Conservation (phyloP, 2,888 invertebrate species). For the Nomada fabriciana region DNA sequence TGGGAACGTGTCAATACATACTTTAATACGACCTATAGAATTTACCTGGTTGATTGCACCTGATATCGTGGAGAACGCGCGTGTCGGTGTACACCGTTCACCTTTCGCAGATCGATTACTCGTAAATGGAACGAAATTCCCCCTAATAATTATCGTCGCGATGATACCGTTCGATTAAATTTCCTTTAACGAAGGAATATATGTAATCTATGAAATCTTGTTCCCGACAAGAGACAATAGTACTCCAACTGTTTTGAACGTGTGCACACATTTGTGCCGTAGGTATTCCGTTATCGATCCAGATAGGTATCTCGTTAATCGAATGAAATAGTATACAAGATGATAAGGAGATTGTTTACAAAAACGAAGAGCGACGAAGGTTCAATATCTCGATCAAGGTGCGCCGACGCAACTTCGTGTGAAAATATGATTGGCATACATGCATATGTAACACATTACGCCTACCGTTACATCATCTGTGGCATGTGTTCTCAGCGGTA, state of each 20-base stretch:
- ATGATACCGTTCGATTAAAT: neutral
- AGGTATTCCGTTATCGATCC: neutral
- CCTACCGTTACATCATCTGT: constrained; percentile 53
- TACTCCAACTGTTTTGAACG: neutral
- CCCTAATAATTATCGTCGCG: neutral
- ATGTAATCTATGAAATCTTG: neutral
- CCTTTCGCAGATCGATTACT: constrained; percentile 39
- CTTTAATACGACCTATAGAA: constrained; percentile 38
- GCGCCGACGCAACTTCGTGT: constrained; percentile 5
- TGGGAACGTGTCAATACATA: constrained; percentile 31
- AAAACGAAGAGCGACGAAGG: neutral
- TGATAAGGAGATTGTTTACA: neutral
- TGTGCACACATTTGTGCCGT: neutral
- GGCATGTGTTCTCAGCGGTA: constrained; percentile 55
- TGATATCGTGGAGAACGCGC: neutral
- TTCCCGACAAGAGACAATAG: neutral
- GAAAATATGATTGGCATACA: constrained; percentile 47
- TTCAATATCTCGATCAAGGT: constrained; percentile 23
- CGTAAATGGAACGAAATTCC: constrained; percentile 12
- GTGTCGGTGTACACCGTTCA: constrained; percentile 21
- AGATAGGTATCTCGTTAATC: neutral
- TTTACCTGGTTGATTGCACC: neutral
- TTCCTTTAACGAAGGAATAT: neutral
- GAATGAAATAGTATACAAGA: neutral
- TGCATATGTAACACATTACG: constrained; percentile 52